Conservation (phyloP, 2,888 invertebrate species). For the Coenonympha arcania region DNA sequence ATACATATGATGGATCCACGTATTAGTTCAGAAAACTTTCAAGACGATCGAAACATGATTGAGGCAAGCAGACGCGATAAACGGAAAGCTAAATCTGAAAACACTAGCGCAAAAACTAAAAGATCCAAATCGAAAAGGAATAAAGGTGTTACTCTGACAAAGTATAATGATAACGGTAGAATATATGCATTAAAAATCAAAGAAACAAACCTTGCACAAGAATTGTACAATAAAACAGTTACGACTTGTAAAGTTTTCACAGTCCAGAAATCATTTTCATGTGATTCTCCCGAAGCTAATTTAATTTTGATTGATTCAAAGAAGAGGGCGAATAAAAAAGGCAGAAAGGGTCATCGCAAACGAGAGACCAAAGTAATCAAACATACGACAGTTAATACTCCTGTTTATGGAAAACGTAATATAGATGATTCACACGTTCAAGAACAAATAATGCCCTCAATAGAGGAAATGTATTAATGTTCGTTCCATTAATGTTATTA, state of each 20-base stretch:
- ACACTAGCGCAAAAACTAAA: conserved; percentile 14
- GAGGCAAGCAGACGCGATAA: conserved; percentile 32
- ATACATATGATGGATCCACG: conserved; percentile 21
- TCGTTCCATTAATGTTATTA: neutral
- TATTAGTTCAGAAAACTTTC: conserved; percentile 30
- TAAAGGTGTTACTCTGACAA: conserved; percentile 44
- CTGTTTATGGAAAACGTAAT: conserved; percentile 42
- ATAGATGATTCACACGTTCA: conserved; percentile 42
- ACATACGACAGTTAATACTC: conserved; percentile 25
- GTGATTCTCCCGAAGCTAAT: conserved; percentile 43
- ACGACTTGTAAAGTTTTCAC: conserved; percentile 46
- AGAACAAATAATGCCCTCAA: conserved; percentile 50
- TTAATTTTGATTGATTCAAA: conserved; percentile 37
- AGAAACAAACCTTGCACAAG: conserved; percentile 33
- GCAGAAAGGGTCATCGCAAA: conserved; percentile 33
- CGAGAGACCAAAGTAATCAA: conserved; percentile 27
- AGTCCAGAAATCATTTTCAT: conserved; percentile 45
- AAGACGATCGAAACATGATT: conserved; percentile 32
- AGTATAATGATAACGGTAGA: conserved; percentile 44
- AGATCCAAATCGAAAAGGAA: conserved; percentile 35
- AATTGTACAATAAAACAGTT: conserved; percentile 25
- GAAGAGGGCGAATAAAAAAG: conserved; percentile 39
- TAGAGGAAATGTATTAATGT: conserved; percentile 39
- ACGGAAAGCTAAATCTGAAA: conserved; percentile 28
- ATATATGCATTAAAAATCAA: conserved; percentile 52